phyloP scores from a whole-genome alignment of 2,888 invertebrate species.

The Lampropteryx suffumata region DNA sequence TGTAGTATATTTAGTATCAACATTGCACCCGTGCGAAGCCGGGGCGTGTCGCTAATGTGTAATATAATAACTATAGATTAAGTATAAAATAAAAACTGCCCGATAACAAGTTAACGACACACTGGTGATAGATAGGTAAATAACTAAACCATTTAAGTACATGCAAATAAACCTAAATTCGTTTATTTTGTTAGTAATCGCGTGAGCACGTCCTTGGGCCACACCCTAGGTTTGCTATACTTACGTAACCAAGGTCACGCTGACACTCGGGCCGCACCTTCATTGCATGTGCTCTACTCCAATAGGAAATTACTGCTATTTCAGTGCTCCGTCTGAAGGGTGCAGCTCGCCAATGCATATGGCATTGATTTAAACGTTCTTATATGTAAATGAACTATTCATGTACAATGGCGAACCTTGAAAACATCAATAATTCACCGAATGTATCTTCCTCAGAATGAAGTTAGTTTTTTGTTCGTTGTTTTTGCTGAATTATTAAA shows the following conservation, averaged over 20 bases:
- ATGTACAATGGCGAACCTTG: neutral
- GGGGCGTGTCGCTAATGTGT: too few relatives aligned
- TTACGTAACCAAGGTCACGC: constrained; percentile 71
- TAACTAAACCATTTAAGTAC: too few relatives aligned
- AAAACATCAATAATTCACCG: neutral
- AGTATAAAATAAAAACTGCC: too few relatives aligned
- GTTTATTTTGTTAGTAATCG: constrained; percentile 29
- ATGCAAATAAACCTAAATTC: too few relatives aligned
- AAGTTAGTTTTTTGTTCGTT: neutral
- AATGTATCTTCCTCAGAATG: neutral
- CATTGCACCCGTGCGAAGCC: too few relatives aligned
- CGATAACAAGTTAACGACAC: too few relatives aligned
- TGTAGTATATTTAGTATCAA: too few relatives aligned
- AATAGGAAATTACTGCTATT: constrained; percentile 65
- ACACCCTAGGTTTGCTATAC: constrained; percentile 54
- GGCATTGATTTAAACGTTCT: constrained; percentile 2
- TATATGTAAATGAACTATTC: neutral
- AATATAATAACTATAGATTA: too few relatives aligned
- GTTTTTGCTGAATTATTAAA: constrained; percentile 2
- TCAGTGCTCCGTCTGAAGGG: constrained; percentile 38
- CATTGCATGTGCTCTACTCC: constrained; percentile 59
- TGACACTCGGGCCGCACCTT: constrained; percentile 60
- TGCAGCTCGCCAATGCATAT: constrained; percentile 9
- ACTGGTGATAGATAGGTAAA: too few relatives aligned
- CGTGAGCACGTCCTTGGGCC: constrained; percentile 55